Evolutionary conservation across 2,113 vertebrate species (phyloP), one percentile per base, ranked within the genome.

Genomic region (Stigmatopora nigra): DNA sequence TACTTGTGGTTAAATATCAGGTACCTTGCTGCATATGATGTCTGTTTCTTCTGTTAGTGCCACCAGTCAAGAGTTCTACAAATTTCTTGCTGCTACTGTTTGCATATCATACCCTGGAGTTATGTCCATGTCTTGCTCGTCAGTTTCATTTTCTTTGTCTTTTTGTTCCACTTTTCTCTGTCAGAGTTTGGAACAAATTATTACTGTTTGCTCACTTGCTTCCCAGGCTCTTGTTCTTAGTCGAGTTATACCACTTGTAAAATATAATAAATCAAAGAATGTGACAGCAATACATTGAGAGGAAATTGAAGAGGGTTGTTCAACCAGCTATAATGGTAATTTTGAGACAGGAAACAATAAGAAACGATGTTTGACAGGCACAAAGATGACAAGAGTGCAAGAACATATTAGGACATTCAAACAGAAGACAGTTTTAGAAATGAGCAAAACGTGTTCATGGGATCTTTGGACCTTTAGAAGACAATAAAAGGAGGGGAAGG

Each of bases 101-200:
- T 86, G 67, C 68, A 69, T 62, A 25, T 76, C 77, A 80, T 67
- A 72, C 41, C 83, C 82, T 78, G 65, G 83, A 86, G 77, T 84
- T 71, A 74, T 75, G 75, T 80, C 73, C 78, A 76, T 60, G 78
- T 69, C 82, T 78, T 79, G 69, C 68, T 63, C 62, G 65, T 67
- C 69, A 67, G 16, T 64, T 5, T 59, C 56, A 69, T 65, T 70
- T 75, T 62, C 1, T 70, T 61, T 56, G 10, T 70, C 25, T 62
- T 77, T 81, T 65, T 46, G 22, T 66, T 80, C 55, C 48, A 71
- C 82, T 82, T 85, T 73, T 79, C 78, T 75, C 61, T 83, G 75
- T 85, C 81, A 84, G 79, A 76, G 80, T 78, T 83, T 83, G 75
- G 67, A 80, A 83, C 78, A 80, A 82, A 85, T 86, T 87, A 89